These are phyloP conservation scores for Myrmecobius fasciatus DNA, from an alignment of 2,113 vertebrate species.

Conservation along the genomic window DNA sequence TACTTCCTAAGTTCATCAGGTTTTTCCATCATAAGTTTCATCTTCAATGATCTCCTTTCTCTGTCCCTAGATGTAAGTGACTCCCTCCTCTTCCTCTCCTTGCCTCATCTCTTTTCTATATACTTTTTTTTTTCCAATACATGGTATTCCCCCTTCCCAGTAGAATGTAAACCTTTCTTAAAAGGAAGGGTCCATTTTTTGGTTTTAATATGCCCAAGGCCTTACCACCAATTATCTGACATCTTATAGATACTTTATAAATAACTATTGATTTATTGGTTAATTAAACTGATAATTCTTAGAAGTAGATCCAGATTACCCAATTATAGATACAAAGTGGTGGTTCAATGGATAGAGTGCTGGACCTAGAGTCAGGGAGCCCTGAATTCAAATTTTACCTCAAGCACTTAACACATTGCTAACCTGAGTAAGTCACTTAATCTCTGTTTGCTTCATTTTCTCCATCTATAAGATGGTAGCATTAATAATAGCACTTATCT, in stretches of 20 bases:
- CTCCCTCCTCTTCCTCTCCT: not conserved
- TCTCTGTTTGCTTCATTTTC: not conserved
- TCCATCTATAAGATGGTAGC: not conserved
- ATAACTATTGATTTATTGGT: conserved; percentile 32
- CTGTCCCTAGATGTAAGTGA: not conserved
- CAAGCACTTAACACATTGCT: not conserved
- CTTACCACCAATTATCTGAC: not conserved
- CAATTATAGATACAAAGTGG: not conserved
- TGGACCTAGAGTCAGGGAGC: not conserved
- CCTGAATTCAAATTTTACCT: not conserved
- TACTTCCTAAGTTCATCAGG: not conserved
- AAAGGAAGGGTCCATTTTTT: not conserved
- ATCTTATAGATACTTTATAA: conserved; percentile 44
- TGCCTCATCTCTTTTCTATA: not conserved
- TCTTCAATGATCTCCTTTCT: not conserved
- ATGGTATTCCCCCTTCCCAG: not conserved
- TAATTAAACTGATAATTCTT: conserved; percentile 16
- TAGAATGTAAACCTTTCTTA: not conserved
- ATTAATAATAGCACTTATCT: no score
- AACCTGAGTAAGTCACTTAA: not conserved
- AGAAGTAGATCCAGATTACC: conserved; percentile 25
- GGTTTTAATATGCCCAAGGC: not conserved
- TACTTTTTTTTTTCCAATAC: not conserved
- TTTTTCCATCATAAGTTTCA: not conserved
- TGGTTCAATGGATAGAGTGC: not conserved